These are phyloP conservation scores for Drosophila varians DNA, from an alignment of 1,140 invertebrate genomes.

Conservation along the genomic window DNA sequence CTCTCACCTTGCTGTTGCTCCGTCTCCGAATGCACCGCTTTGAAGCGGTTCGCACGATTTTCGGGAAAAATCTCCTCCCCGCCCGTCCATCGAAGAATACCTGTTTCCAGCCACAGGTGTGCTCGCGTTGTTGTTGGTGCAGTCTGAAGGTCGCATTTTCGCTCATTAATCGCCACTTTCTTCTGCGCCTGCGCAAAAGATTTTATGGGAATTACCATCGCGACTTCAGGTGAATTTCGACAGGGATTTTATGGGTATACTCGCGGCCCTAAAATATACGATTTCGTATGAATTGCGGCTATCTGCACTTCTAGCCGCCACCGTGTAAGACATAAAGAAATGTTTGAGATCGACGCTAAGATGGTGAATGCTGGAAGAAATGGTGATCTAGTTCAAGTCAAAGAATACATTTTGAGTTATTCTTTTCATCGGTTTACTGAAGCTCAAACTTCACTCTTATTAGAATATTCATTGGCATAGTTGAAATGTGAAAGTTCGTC, in stretches of 20 bases:
- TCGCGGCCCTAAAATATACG: background rate
- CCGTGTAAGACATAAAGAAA: background rate
- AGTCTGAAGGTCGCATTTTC: conserved; percentile 76
- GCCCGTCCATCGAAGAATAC: conserved; percentile 49
- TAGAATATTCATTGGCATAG: background rate
- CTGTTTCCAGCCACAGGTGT: conserved; percentile 54
- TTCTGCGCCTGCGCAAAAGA: conserved; percentile 54
- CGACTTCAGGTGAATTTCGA: conserved; percentile 40
- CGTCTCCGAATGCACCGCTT: conserved; percentile 48
- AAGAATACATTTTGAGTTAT: background rate
- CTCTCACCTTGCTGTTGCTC: conserved; percentile 15
- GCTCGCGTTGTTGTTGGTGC: conserved; percentile 25
- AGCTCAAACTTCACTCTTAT: background rate
- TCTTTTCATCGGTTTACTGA: background rate
- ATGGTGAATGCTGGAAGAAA: background rate
- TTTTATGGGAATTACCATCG: conserved; percentile 42
- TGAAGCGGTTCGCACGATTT: conserved; percentile 58
- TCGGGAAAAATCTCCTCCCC: conserved; percentile 63
- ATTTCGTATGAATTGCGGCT: conserved; percentile 3
- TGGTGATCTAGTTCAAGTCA: background rate
- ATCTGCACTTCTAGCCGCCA: background rate
- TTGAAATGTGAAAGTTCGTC: background rate
- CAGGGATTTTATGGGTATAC: conserved; percentile 12
- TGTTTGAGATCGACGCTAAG: background rate
- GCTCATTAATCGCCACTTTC: conserved; percentile 78